phyloP scores from a whole-genome alignment of 92 coral and sea anemone genomes.

The Galaxea fascicularis region DNA sequence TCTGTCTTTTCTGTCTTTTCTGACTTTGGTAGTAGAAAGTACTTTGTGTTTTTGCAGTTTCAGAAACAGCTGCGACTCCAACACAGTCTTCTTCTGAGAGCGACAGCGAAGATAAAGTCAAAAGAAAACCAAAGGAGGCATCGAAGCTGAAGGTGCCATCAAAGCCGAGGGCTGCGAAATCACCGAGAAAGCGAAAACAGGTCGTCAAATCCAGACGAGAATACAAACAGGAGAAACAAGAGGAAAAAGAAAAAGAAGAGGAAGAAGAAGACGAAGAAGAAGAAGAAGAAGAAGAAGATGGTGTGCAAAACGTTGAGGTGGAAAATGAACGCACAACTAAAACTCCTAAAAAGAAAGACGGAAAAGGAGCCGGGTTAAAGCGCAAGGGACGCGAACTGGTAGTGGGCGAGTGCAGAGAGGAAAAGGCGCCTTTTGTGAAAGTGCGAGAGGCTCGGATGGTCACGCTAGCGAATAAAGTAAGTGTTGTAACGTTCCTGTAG shows the following conservation, averaged over 20 bases:
- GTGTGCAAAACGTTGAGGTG: constrained; percentile 2
- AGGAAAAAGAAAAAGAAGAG: neutral
- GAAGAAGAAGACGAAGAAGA: neutral
- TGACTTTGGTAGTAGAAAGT: too few species aligned
- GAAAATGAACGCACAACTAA: constrained; percentile 32
- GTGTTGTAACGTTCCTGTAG: neutral
- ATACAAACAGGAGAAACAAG: constrained; percentile 6
- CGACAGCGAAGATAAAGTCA: neutral
- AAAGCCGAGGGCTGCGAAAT: constrained; percentile 3
- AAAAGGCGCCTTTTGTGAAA: constrained; percentile 80
- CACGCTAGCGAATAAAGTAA: constrained; percentile 80
- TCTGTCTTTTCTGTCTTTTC: neutral
- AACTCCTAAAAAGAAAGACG: constrained; percentile 2
- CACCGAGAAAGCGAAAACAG: constrained; percentile 32
- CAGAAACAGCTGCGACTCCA: neutral
- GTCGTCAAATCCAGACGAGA: neutral
- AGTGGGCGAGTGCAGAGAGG: constrained; percentile 73
- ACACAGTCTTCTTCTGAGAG: constrained; percentile 5
- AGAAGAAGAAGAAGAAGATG: neutral
- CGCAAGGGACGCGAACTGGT: constrained; percentile 15
- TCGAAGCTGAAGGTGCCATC: neutral
- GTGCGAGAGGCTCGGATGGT: constrained; percentile 84
- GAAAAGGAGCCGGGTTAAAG: constrained; percentile 1
- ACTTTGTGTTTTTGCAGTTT: neutral
- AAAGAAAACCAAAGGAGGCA: constrained; percentile 7